These are phyloP conservation scores for Phorcus lineatus DNA, from an alignment of 2,888 invertebrate genomes.

Conservation along the genomic window DNA sequence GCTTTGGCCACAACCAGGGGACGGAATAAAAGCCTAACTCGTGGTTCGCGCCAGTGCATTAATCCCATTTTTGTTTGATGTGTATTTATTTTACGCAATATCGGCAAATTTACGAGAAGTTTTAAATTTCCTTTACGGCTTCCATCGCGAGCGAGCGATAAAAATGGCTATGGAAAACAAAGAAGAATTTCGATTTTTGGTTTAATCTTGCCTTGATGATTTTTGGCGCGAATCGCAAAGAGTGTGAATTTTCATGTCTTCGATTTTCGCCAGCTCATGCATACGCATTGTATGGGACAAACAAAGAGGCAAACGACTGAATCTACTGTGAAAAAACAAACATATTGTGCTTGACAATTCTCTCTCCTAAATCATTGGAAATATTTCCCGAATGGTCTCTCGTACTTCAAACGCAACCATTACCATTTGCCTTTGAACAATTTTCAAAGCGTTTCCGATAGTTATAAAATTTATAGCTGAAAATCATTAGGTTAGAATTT, in stretches of 20 bases:
- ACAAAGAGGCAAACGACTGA: neutral
- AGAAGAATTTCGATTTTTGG: slow-evolving; percentile 10
- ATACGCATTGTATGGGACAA: slow-evolving; percentile 11
- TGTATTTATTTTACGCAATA: slow-evolving; percentile 15
- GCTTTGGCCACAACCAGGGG: neutral
- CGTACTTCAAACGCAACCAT: slow-evolving; percentile 7
- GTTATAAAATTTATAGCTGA: slow-evolving; percentile 13
- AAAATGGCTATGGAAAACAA: slow-evolving; percentile 12
- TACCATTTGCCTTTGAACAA: slow-evolving; percentile 5
- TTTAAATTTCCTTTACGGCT: slow-evolving; percentile 13
- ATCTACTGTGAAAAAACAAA: slow-evolving; percentile 13
- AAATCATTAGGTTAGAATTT: slow-evolving; percentile 11
- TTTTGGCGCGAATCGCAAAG: slow-evolving; percentile 8
- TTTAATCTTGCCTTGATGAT: slow-evolving; percentile 15
- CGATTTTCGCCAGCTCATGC: slow-evolving; percentile 11
- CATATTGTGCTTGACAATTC: neutral
- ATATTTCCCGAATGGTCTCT: slow-evolving; percentile 1
- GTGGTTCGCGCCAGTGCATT: slow-evolving; percentile 7
- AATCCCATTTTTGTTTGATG: slow-evolving; percentile 15
- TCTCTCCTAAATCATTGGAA: slow-evolving; percentile 10
- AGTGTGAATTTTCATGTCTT: slow-evolving; percentile 13
- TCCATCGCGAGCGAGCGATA: neutral
- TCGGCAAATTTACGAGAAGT: slow-evolving; percentile 7
- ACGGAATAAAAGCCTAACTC: neutral
- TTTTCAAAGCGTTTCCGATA: slow-evolving; percentile 1